These are phyloP conservation scores for Charadrius vociferus DNA, from an alignment of 2,113 vertebrate species.

Conservation along the genomic window DNA sequence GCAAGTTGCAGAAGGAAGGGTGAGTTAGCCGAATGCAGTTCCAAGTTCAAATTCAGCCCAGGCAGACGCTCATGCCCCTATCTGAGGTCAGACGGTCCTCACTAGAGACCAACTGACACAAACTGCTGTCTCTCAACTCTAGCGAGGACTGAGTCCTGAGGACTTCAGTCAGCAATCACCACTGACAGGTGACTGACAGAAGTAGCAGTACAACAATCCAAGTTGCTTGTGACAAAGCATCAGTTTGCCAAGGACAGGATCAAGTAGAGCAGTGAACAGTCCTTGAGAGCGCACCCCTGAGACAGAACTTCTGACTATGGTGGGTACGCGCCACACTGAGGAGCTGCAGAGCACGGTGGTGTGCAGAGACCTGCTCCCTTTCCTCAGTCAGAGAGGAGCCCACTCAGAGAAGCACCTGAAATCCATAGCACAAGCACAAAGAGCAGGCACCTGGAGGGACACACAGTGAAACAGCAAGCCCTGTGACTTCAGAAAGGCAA, in stretches of 20 bases:
- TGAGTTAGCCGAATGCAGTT: background rate
- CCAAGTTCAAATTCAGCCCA: background rate
- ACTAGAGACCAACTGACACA: background rate
- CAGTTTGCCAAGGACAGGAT: background rate
- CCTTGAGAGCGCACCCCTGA: background rate
- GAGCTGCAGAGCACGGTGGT: background rate
- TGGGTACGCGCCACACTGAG: fast-evolving
- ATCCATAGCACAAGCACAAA: background rate
- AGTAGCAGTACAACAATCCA: background rate
- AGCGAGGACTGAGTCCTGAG: background rate
- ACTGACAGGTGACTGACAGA: background rate
- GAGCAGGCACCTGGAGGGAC: background rate
- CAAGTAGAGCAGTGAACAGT: background rate
- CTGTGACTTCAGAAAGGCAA: background rate
- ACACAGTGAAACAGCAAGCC: background rate
- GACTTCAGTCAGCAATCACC: background rate
- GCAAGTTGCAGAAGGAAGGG: background rate
- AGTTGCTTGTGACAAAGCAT: background rate
- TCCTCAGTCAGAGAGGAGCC: background rate
- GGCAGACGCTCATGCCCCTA: fast-evolving
- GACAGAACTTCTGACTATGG: background rate
- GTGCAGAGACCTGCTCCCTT: background rate
- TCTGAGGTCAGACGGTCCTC: background rate
- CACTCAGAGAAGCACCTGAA: background rate
- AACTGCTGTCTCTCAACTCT: background rate